Evolutionary conservation across 2,797 vertebrate species (phyloP), one percentile per base, ranked within the genome.

Genomic region (Hydrophis major): DNA sequence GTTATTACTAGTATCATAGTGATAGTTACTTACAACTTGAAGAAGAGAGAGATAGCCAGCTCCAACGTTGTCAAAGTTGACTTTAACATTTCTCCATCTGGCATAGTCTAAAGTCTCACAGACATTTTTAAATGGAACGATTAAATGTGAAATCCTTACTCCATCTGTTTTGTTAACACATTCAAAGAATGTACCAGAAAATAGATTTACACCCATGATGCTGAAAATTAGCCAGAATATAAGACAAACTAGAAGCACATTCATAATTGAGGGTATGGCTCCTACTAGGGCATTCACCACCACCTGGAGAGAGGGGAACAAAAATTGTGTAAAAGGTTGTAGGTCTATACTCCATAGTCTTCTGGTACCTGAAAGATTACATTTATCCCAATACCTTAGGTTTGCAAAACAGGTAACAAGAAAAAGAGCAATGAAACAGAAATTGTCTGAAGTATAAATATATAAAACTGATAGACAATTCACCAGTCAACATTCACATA

Each of bases 141-240:
- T 0, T 0, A 0, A 0, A 32, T 3, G 0, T 57, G 0, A 0
- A 42, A 98, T 90, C 0, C 0, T 10, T 4, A 3, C 0, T 1
- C 94, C 95, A 8, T 92, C 92, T 60, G 96, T 97, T 37, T 1
- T 95, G 93, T 99, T 98, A 88, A 98, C 20, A 96, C 99, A 99
- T 78, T 88, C 59, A 95, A 97, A 97, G 97, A 98, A 99, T 93
- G 98, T 99, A 61, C 99, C 99, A 22, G 99, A 99, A 97, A 99
- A 99, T 92, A 99, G 94, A 97, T 99, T 99, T 93, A 99, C 99
- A 83, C 99, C 99, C 99, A 99, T 99, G 94, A 99, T 99, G 96
- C 99, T 99, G 98, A 99, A 99, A 97, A 99, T 99, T 55, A 99
- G 98, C 99, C 99, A 99, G 98, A 99, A 99, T 96, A 99, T 99